These are phyloP conservation scores for Takifugu flavidus DNA, from an alignment of 2,113 vertebrate species.

Conservation along the genomic window DNA sequence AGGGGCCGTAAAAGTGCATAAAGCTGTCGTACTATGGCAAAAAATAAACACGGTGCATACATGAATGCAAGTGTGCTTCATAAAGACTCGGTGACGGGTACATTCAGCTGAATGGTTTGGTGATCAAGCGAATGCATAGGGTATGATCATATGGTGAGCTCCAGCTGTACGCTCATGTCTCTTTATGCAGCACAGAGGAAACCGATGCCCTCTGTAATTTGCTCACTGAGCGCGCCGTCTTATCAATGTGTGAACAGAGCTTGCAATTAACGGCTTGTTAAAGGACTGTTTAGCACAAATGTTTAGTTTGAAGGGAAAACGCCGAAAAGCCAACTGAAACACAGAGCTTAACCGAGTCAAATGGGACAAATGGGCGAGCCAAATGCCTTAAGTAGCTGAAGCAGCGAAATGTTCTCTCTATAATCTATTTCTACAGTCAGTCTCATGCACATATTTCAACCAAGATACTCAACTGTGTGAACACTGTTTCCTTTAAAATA, in stretches of 20 bases:
- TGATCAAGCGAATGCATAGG: constrained; percentile 17
- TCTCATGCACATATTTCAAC: constrained; percentile 6
- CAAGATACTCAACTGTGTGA: neutral
- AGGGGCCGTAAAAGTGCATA: neutral
- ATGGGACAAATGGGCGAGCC: constrained; percentile 10
- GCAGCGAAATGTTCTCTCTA: neutral
- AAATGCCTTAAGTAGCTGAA: constrained; percentile 7
- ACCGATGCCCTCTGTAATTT: constrained; percentile 32
- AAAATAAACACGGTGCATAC: constrained; percentile 14
- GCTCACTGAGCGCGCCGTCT: constrained; percentile 18
- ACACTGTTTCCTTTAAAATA: no score
- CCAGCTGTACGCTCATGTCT: constrained; percentile 17
- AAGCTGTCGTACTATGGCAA: constrained; percentile 1
- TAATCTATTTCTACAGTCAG: constrained; percentile 1
- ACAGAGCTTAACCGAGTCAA: constrained; percentile 8
- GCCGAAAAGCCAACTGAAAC: constrained; percentile 12
- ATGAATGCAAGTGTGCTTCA: neutral
- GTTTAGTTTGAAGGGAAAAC: constrained; percentile 23
- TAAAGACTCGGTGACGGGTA: constrained; percentile 7
- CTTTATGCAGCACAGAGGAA: constrained; percentile 12
- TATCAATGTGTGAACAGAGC: constrained; percentile 42
- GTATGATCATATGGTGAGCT: constrained; percentile 15
- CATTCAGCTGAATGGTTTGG: constrained; percentile 21
- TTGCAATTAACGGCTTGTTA: constrained; percentile 44
- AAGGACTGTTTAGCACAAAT: constrained; percentile 34